Percentiles rank a stretch among this genome's conserved stretches.
These are phyloP conservation scores for Dascyllus trimaculatus DNA, from an alignment of 2,113 vertebrate species.

Conservation along the genomic window DNA sequence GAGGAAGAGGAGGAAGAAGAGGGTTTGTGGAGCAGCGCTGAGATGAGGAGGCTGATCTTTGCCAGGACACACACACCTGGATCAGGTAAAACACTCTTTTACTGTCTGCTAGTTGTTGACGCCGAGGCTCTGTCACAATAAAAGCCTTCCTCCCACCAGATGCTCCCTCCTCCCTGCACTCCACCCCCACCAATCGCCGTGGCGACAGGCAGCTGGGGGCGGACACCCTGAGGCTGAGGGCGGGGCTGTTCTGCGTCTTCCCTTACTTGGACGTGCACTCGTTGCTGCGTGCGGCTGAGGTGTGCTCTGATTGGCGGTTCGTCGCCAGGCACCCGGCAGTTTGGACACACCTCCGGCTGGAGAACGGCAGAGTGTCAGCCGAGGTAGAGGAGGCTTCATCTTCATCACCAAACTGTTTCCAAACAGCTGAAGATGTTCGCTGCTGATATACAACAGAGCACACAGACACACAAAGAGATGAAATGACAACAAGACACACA, in stretches of 20 bases:
- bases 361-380: slow-evolving; percentile 87
- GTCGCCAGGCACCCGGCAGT: slow-evolving; percentile 92
- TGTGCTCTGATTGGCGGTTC: slow-evolving; percentile 92
- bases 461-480: too few species aligned
- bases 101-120: neutral
- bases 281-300: slow-evolving; percentile 88
- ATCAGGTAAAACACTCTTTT: slow-evolving; percentile 48
- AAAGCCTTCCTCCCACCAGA: slow-evolving; percentile 7
- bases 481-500: too few species aligned
- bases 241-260: slow-evolving; percentile 93
- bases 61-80: slow-evolving; percentile 47
- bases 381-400: slow-evolving; percentile 54
- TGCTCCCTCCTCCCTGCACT: slow-evolving; percentile 26
- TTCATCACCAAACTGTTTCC: neutral
- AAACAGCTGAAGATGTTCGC: too few species aligned
- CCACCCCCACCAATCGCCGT: slow-evolving; percentile 58
- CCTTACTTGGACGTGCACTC: slow-evolving; percentile 92
- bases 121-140: neutral
- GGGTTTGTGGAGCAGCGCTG: slow-evolving; percentile 55
- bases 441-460: too few species aligned
- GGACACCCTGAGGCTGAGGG: slow-evolving; percentile 89
- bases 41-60: slow-evolving; percentile 47
- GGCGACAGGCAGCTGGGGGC: slow-evolving; percentile 88
- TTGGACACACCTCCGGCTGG: slow-evolving; percentile 92
- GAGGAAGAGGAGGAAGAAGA: slow-evolving; percentile 37